Evolutionary conservation across 2,797 vertebrate species (phyloP).

Genomic region (Phylloscopus collybita): DNA sequence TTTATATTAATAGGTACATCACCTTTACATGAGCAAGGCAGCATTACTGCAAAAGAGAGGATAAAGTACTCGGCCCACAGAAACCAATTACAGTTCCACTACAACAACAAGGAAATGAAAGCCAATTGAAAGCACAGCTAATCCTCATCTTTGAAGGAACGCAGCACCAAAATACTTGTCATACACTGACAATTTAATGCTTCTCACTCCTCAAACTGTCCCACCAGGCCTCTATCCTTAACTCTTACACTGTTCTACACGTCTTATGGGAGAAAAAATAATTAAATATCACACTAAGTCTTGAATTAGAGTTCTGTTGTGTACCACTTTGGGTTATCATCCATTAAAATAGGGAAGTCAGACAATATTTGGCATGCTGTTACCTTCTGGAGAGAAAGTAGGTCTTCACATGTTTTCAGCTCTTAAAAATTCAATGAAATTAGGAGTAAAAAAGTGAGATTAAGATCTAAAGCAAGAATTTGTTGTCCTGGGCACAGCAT

Average conservation of each 20-base stretch:
- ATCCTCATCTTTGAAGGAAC: neutral
- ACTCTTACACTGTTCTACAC: neutral
- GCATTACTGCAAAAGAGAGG: neutral
- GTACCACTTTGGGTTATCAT: neutral
- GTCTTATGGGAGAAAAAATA: neutral
- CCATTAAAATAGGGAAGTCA: neutral
- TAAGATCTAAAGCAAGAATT: neutral
- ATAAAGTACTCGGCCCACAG: neutral
- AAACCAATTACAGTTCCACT: neutral
- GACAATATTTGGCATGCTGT: neutral
- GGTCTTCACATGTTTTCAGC: neutral
- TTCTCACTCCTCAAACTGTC: neutral
- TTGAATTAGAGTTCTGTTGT: neutral
- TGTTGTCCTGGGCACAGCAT: neutral
- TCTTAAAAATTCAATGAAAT: neutral
- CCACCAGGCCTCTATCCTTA: neutral
- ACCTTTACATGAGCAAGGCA: neutral
- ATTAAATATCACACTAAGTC: neutral
- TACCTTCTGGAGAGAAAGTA: neutral
- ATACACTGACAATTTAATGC: neutral
- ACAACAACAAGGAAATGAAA: neutral
- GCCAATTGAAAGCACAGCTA: neutral
- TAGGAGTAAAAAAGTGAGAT: neutral
- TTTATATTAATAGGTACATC: neutral
- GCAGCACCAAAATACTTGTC: neutral